These are phyloP conservation scores for Temnothorax ravouxi DNA, from an alignment of 2,888 invertebrate genomes.

Conservation along the genomic window DNA sequence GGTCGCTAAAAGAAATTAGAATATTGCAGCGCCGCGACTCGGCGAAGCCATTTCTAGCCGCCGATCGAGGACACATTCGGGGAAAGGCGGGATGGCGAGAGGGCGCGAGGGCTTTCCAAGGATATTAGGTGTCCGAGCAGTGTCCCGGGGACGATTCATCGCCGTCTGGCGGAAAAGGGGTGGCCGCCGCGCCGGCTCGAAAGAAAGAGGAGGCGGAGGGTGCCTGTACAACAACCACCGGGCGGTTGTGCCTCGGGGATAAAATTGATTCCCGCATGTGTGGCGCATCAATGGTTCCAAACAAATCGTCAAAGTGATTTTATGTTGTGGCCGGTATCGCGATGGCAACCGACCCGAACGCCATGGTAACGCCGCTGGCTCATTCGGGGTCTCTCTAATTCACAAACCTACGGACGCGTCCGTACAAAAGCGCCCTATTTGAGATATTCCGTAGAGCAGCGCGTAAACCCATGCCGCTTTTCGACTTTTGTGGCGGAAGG, in stretches of 20 bases:
- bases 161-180: constrained; percentile 6
- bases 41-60: constrained; percentile 54
- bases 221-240: background rate
- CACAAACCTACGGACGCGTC: constrained; percentile 76
- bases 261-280: constrained; percentile 80
- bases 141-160: constrained; percentile 58
- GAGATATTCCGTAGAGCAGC: constrained; percentile 60
- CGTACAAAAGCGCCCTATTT: constrained; percentile 59
- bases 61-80: constrained; percentile 37
- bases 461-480: constrained; percentile 62
- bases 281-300: constrained; percentile 82
- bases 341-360: constrained; percentile 83
- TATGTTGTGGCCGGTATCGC: constrained; percentile 85
- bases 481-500: constrained; percentile 72
- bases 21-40: background rate
- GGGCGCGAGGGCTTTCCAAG: constrained; percentile 61
- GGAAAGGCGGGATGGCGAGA: constrained; percentile 43
- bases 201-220: constrained; percentile 36
- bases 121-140: constrained; percentile 63
- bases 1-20: constrained; percentile 63
- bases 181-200: too few species aligned
- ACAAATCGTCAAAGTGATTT: constrained; percentile 85
- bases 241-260: constrained; percentile 34
- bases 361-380: constrained; percentile 79
- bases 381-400: constrained; percentile 80